Evolutionary conservation across 2,888 invertebrate genomes (phyloP).

Genomic region (Pharmacophagus antenor): DNA sequence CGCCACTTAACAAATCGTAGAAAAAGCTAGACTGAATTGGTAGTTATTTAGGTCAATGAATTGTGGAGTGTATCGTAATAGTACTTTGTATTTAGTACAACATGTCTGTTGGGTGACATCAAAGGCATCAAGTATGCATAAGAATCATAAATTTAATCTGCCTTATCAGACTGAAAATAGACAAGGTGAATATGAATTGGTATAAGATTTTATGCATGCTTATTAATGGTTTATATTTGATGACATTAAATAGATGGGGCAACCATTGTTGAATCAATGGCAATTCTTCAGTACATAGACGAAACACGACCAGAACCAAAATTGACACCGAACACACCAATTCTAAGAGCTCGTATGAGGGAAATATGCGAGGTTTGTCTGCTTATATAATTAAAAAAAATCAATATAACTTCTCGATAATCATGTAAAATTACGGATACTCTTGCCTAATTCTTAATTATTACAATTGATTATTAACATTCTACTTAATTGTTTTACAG

Average conservation of each 20-base stretch:
- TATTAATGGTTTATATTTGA: slow-evolving; percentile 16
- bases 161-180: not conserved
- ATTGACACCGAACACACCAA: slow-evolving; percentile 77
- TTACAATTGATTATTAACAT: not conserved
- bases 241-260: slow-evolving; percentile 58
- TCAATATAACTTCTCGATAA: not conserved
- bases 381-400: no score
- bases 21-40: slow-evolving; percentile 51
- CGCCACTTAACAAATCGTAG: slow-evolving; percentile 43
- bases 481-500: no score
- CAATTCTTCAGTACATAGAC: slow-evolving; percentile 86
- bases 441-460: no score
- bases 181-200: not conserved
- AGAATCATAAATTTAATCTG: not conserved
- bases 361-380: slow-evolving; percentile 66
- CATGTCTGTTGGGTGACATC: not conserved
- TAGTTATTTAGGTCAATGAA: slow-evolving; percentile 58
- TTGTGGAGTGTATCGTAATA: slow-evolving; percentile 34
- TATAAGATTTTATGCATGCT: not conserved
- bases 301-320: slow-evolving; percentile 76
- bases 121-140: not conserved
- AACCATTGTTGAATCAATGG: slow-evolving; percentile 70
- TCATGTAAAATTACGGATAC: no score
- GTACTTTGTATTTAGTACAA: slow-evolving; percentile 13
- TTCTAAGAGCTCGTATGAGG: slow-evolving; percentile 77